phyloP scores from a whole-genome alignment of 2,797 vertebrate genomes.

The Pteropus rufus region DNA sequence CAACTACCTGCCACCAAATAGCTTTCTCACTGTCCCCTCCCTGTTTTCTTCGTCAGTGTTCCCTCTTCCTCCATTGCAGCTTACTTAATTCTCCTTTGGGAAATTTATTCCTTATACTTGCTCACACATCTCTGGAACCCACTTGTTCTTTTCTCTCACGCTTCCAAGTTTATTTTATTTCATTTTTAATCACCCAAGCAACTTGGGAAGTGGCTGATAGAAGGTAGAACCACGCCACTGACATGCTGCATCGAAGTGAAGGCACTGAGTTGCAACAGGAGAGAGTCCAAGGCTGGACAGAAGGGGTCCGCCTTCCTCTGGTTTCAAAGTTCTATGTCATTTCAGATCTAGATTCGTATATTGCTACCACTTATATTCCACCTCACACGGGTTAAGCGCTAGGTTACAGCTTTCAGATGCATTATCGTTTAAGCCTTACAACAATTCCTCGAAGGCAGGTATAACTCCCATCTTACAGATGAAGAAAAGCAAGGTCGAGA shows the following conservation, averaged over 20 bases:
- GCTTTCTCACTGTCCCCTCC: background rate
- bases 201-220: background rate
- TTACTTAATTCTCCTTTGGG: background rate
- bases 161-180: background rate
- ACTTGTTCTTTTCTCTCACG: background rate
- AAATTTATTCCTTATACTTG: background rate
- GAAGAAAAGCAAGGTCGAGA: background rate
- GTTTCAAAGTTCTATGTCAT: background rate
- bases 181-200: background rate
- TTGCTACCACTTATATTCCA: background rate
- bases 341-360: background rate
- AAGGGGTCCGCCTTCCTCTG: background rate
- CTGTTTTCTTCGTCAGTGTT: too few relatives aligned
- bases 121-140: background rate
- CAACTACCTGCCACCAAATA: background rate
- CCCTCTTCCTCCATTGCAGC: background rate
- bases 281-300: too few relatives aligned
- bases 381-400: background rate
- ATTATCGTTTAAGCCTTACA: conserved; percentile 19
- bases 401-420: background rate
- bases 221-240: background rate
- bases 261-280: accelerated
- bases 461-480: background rate
- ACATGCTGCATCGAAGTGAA: background rate
- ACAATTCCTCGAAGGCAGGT: background rate